phyloP scores from a whole-genome alignment of 2,113 vertebrate genomes.

The Anguilla rostrata region DNA sequence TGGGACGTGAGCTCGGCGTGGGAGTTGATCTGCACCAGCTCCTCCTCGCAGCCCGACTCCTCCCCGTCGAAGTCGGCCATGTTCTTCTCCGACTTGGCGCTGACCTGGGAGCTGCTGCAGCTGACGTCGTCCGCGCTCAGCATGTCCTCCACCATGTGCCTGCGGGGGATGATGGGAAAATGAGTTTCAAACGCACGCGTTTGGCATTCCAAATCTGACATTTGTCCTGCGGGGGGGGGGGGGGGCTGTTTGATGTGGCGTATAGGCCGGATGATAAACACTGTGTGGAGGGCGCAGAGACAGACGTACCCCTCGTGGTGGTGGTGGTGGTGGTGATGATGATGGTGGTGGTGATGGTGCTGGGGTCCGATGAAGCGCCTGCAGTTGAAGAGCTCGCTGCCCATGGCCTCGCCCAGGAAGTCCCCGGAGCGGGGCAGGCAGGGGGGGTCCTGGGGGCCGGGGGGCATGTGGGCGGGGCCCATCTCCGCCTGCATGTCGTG shows the following conservation, averaged over 20 bases:
- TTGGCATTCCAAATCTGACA: too few relatives aligned
- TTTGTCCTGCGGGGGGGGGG: too few relatives aligned
- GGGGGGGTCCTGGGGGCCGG: constrained; percentile 84
- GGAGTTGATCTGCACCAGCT: constrained; percentile 97
- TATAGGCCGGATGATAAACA: too few relatives aligned
- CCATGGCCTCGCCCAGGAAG: constrained; percentile 92
- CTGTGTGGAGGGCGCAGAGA: not conserved
- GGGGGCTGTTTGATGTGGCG: too few relatives aligned
- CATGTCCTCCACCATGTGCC: constrained; percentile 97
- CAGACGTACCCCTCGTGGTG: constrained; percentile 86
- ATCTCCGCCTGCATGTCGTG: constrained; percentile 76
- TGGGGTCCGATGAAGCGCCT: constrained; percentile 92
- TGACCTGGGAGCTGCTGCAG: constrained; percentile 98
- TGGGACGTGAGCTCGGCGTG: constrained; percentile 97
- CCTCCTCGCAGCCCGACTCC: constrained; percentile 97
- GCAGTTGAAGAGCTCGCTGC: constrained; percentile 93
- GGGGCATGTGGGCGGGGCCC: constrained; percentile 77
- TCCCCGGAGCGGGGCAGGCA: constrained; percentile 85
- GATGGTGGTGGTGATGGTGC: constrained; percentile 90
- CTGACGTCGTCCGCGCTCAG: constrained; percentile 97
- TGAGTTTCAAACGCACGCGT: not conserved
- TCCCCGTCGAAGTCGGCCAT: constrained; percentile 99
- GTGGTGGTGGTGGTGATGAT: constrained; percentile 77
- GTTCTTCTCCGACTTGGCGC: constrained; percentile 99
- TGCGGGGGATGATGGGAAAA: constrained; percentile 42